phyloP scores from a whole-genome alignment of 1,140 invertebrate species.

The Cyphomyrmex costatus region DNA sequence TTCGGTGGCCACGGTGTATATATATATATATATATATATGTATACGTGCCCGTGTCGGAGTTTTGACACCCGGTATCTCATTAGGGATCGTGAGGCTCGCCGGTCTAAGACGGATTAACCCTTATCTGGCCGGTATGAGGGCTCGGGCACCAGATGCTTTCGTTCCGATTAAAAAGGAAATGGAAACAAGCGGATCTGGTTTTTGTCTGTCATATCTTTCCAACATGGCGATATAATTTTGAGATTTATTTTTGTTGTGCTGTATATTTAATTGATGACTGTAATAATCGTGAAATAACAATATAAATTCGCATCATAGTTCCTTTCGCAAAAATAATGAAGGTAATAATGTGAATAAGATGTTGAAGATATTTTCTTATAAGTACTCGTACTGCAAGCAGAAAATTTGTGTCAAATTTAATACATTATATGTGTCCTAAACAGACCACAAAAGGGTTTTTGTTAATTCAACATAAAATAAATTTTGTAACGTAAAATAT shows the following conservation, averaged over 20 bases:
- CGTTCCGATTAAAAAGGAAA: slow-evolving; percentile 39
- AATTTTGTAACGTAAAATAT: too few relatives aligned
- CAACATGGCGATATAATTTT: neutral
- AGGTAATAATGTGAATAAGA: neutral
- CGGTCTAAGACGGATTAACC: slow-evolving; percentile 71
- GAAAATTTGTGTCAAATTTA: too few relatives aligned
- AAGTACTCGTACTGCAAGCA: too few relatives aligned
- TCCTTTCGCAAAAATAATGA: neutral
- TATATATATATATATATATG: slow-evolving; percentile 2
- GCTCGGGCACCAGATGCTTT: slow-evolving; percentile 45
- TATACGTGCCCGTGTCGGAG: slow-evolving; percentile 77
- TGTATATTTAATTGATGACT: neutral
- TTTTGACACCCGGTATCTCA: slow-evolving; percentile 87
- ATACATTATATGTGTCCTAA: too few relatives aligned
- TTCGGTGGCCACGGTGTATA: slow-evolving; percentile 74
- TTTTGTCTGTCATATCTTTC: slow-evolving; percentile 9
- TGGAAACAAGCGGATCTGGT: slow-evolving; percentile 28
- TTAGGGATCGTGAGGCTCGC: slow-evolving; percentile 84
- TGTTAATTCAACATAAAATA: too few relatives aligned
- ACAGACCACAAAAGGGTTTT: too few relatives aligned
- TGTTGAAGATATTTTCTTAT: too few relatives aligned
- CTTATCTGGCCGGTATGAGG: slow-evolving; percentile 34
- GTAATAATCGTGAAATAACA: neutral
- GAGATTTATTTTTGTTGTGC: neutral
- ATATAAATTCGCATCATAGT: neutral